Percentiles rank a stretch among this genome's conserved stretches.
These are phyloP conservation scores for Gonioctena quinquepunctata DNA, from an alignment of 1,140 invertebrate genomes.

Conservation along the genomic window DNA sequence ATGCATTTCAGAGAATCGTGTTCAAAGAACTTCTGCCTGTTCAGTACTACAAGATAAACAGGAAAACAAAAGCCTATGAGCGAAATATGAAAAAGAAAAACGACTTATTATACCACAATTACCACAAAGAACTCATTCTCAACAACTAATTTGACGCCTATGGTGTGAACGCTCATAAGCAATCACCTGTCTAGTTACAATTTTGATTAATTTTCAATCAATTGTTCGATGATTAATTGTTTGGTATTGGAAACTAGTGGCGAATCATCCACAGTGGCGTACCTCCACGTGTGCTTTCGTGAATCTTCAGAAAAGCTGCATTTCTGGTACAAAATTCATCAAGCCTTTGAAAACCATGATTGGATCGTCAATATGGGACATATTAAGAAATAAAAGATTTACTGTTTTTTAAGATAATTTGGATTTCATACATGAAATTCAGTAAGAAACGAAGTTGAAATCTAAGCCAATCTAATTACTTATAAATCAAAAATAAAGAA, in stretches of 20 bases:
- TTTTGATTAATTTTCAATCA: slow-evolving; percentile 58
- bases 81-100: slow-evolving; percentile 5
- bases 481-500: no score
- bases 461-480: no score
- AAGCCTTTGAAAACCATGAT: no score
- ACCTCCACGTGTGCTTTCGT: no score
- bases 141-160: slow-evolving; percentile 53
- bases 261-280: slow-evolving; percentile 21
- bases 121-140: slow-evolving; percentile 25
- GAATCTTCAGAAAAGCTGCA: no score
- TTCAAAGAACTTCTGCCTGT: not conserved
- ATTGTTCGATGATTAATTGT: slow-evolving; percentile 53
- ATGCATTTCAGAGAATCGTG: not conserved
- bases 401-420: no score
- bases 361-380: no score
- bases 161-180: slow-evolving; percentile 51
- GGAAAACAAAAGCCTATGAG: slow-evolving; percentile 15
- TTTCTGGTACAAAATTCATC: no score
- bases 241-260: slow-evolving; percentile 16
- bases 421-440: no score
- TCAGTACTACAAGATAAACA: slow-evolving; percentile 14
- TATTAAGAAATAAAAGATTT: no score
- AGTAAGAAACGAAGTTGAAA: no score
- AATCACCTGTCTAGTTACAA: slow-evolving; percentile 57
- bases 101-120: slow-evolving; percentile 26